Conservation (phyloP, 1,140 invertebrate genomes). For the Bursaphelenchus mucronatus region DNA sequence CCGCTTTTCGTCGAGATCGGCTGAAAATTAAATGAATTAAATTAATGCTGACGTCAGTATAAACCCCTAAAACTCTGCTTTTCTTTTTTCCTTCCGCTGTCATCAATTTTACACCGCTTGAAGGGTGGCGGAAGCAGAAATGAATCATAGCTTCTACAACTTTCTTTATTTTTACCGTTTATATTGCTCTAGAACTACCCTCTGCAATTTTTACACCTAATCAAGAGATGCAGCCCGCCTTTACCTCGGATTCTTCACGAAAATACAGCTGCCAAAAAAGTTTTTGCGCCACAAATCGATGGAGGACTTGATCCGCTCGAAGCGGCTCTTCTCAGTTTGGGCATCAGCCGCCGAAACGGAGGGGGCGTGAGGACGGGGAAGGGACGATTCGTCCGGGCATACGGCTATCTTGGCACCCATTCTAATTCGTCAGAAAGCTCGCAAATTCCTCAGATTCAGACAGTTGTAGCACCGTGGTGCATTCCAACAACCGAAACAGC, state of each 20-base stretch:
- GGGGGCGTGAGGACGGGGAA: not conserved
- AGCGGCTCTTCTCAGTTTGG: conserved; percentile 7
- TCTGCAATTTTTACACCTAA: too few species aligned
- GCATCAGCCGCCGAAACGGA: not conserved
- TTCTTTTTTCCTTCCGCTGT: conserved; percentile 9
- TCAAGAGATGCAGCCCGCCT: too few species aligned
- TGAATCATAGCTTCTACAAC: not conserved
- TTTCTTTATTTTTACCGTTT: not conserved
- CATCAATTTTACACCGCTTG: conserved; percentile 1
- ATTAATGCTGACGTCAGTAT: not conserved
- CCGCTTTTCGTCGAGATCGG: conserved; percentile 33
- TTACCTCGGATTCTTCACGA: conserved; percentile 17
- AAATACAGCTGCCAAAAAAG: conserved; percentile 23
- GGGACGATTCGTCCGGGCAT: conserved; percentile 1
- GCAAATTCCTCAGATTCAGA: too few species aligned
- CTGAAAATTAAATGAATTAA: conserved; percentile 26
- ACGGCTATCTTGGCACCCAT: conserved; percentile 16
- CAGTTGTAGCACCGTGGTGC: too few species aligned
- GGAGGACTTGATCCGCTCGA: conserved; percentile 17
- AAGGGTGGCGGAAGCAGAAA: not conserved
- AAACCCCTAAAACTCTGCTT: not conserved
- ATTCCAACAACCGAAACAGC: too few species aligned
- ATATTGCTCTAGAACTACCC: not conserved
- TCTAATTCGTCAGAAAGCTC: not conserved
- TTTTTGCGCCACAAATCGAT: conserved; percentile 15